Evolutionary conservation across 2,888 invertebrate genomes (phyloP).

Genomic region (Aleiodes leptofemur): DNA sequence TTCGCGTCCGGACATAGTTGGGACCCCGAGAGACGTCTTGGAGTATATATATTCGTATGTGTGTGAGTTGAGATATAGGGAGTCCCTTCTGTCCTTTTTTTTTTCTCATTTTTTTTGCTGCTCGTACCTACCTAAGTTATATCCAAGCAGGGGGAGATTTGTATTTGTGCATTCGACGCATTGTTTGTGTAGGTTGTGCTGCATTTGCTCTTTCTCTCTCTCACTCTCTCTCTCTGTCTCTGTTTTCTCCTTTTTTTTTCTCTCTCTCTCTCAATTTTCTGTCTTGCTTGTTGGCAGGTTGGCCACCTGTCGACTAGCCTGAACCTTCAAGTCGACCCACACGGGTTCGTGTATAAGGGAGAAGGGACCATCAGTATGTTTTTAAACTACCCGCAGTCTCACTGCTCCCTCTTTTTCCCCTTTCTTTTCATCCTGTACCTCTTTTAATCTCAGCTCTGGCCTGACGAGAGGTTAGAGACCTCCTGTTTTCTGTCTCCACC

Average conservation of each 20-base stretch:
- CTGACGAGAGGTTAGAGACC: constrained; percentile 67
- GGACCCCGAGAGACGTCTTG: constrained; percentile 48
- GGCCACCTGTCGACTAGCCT: constrained; percentile 75
- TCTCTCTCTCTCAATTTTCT: constrained; percentile 36
- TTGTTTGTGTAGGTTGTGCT: constrained; percentile 73
- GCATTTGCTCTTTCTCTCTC: constrained; percentile 45
- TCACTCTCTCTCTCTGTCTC: constrained; percentile 53
- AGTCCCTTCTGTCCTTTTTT: constrained; percentile 31
- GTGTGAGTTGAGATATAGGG: constrained; percentile 71
- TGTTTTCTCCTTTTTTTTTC: constrained; percentile 36
- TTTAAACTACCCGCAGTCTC: constrained; percentile 68
- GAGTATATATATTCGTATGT: constrained; percentile 35
- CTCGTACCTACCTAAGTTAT: constrained; percentile 61
- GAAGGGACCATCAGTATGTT: constrained; percentile 60
- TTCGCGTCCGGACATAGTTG: constrained; percentile 68
- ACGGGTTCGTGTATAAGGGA: constrained; percentile 50
- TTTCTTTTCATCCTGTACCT: constrained; percentile 41
- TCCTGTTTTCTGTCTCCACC: constrained; percentile 52
- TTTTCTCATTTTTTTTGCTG: constrained; percentile 19
- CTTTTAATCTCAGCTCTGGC: constrained; percentile 69
- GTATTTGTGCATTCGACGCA: constrained; percentile 73
- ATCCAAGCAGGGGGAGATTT: constrained; percentile 66
- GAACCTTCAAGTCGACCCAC: constrained; percentile 69
- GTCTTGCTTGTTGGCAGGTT: constrained; percentile 69
- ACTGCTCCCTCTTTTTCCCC: constrained; percentile 40